Evolutionary conservation across 2,888 invertebrate genomes (phyloP).

Genomic region (Stenodera caucasica): DNA sequence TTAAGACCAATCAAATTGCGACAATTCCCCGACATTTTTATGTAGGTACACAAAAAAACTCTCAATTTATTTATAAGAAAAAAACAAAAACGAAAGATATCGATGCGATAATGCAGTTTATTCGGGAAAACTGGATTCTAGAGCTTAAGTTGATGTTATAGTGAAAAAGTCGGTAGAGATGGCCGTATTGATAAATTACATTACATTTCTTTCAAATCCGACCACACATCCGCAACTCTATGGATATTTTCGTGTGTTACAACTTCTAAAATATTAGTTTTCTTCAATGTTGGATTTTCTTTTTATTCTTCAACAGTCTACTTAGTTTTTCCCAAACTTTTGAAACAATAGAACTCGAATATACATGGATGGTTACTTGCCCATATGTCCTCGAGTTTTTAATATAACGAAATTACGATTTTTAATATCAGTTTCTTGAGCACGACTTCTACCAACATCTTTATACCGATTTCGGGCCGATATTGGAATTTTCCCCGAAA

Average conservation of each 20-base stretch:
- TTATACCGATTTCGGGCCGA: neutral
- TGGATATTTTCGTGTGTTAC: neutral
- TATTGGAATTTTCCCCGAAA: neutral
- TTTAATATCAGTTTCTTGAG: neutral
- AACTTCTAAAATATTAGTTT: slow-evolving; percentile 4
- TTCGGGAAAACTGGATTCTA: too few species aligned
- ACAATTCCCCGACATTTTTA: neutral
- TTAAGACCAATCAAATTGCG: slow-evolving; percentile 16
- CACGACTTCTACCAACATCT: slow-evolving; percentile 5
- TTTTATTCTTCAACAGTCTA: neutral
- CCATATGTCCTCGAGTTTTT: slow-evolving; percentile 12
- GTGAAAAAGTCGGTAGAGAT: too few species aligned
- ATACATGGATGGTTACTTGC: slow-evolving; percentile 7
- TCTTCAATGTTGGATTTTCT: neutral
- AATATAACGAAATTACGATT: slow-evolving; percentile 10
- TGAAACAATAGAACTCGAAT: neutral
- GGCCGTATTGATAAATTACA: neutral
- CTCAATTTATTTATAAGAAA: too few species aligned
- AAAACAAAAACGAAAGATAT: too few species aligned
- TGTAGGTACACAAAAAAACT: too few species aligned
- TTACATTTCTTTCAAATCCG: neutral
- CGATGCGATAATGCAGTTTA: too few species aligned
- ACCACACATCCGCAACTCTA: neutral
- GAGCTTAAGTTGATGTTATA: too few species aligned
- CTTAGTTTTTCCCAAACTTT: neutral